These are phyloP conservation scores for Bombus sibiricus DNA, from an alignment of 1,140 invertebrate genomes.

Conservation along the genomic window DNA sequence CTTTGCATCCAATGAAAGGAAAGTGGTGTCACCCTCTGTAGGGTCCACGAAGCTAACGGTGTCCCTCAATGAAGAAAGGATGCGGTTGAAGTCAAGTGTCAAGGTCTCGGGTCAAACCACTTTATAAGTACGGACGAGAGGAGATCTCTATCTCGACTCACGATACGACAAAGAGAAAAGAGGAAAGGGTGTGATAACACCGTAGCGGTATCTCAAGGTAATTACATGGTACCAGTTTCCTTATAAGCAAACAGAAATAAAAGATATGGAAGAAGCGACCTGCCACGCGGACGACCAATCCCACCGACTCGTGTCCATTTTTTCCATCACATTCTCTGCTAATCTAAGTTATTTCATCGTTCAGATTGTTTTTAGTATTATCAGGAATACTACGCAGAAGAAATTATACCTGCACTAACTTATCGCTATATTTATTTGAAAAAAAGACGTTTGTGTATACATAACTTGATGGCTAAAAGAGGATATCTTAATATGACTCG, in stretches of 20 bases:
- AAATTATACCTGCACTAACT: background rate
- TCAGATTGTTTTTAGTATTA: background rate
- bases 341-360: background rate
- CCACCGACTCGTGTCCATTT: background rate
- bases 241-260: constrained; percentile 35
- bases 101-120: constrained; percentile 50
- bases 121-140: constrained; percentile 47
- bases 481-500: background rate
- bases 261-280: background rate
- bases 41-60: constrained; percentile 19
- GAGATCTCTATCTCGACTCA: constrained; percentile 35
- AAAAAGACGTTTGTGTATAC: background rate
- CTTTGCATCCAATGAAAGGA: too few species aligned
- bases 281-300: background rate
- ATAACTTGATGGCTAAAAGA: background rate
- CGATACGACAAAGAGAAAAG: constrained; percentile 43
- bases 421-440: background rate
- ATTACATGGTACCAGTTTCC: constrained; percentile 55
- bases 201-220: constrained; percentile 50
- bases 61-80: constrained; percentile 31
- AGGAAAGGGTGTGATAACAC: constrained; percentile 44
- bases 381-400: background rate
- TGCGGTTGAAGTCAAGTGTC: constrained; percentile 41
- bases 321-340: background rate
- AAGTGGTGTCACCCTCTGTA: background rate